A percentile compares a stretch with the other conserved stretches of the same genome.
phyloP scores from a whole-genome alignment of 2,888 invertebrate species.

The Himalopsyche tibetana region DNA sequence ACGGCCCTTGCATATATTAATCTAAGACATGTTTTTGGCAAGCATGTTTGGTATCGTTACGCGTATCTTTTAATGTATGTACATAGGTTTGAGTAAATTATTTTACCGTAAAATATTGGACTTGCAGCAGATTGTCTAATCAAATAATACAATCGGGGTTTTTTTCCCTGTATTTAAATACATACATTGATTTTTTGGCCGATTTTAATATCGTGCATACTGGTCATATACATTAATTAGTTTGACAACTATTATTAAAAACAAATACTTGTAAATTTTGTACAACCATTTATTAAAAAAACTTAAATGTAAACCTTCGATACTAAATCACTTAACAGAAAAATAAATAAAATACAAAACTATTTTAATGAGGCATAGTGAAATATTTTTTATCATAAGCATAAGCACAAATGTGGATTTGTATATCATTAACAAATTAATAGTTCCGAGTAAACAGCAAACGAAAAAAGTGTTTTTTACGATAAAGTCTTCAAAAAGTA shows the following conservation, averaged over 20 bases:
- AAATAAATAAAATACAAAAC: too few species aligned
- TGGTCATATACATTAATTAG: conserved; percentile 5
- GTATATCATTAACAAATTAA: too few species aligned
- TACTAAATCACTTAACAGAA: too few species aligned
- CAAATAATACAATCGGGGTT: background rate
- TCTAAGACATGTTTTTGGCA: conserved; percentile 42
- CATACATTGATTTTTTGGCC: too few species aligned
- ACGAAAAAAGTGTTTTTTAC: too few species aligned
- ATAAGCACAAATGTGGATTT: too few species aligned
- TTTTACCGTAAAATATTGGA: background rate
- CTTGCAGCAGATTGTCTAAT: conserved; percentile 6
- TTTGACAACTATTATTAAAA: conserved; percentile 1
- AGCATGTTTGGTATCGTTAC: conserved; percentile 21
- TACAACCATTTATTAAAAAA: background rate
- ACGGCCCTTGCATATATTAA: conserved; percentile 38
- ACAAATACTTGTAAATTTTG: conserved; percentile 8
- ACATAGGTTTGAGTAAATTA: background rate
- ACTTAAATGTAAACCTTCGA: background rate
- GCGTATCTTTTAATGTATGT: conserved; percentile 29
- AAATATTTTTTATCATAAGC: too few species aligned
- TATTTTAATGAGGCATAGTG: too few species aligned
- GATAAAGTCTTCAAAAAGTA: too few species aligned
- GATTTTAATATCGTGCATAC: background rate
- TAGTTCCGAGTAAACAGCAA: too few species aligned
- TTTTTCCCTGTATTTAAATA: too few species aligned